Percentiles rank a stretch among this genome's conserved stretches.
Evolutionary conservation across 2,888 invertebrate species (phyloP).

Genomic region (Penaeus monodon): DNA sequence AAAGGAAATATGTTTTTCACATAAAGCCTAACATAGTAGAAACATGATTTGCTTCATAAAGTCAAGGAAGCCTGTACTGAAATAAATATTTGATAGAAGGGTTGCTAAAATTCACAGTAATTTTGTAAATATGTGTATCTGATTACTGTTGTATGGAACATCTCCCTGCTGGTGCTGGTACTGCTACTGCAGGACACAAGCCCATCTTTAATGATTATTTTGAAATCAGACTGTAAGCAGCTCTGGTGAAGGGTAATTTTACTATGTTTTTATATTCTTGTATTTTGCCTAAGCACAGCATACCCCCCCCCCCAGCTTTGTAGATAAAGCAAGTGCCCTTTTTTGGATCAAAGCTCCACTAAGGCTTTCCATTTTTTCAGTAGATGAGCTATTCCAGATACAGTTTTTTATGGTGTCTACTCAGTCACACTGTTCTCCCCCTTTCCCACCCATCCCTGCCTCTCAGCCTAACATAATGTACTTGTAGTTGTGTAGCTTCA

Average conservation of each 20-base stretch:
- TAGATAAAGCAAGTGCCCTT: slow-evolving; percentile 17
- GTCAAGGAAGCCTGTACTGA: no score
- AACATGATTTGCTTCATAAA: no score
- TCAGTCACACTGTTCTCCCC: slow-evolving; percentile 12
- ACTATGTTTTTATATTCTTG: not conserved
- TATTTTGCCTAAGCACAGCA: slow-evolving; percentile 15
- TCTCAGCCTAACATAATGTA: slow-evolving; percentile 7
- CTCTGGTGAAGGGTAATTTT: not conserved
- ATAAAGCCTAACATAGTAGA: no score
- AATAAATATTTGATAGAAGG: no score
- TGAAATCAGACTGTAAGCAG: slow-evolving; percentile 45
- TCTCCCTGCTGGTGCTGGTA: no score
- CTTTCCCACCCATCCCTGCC: not conserved
- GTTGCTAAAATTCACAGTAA: not conserved
- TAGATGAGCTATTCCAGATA: slow-evolving; percentile 28
- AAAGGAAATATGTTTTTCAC: no score
- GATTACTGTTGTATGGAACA: no score
- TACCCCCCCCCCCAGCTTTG: slow-evolving; percentile 19
- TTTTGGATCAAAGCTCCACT: not conserved
- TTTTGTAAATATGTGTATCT: not conserved
- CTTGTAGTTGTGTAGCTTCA: slow-evolving; percentile 49
- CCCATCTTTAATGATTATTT: slow-evolving; percentile 29
- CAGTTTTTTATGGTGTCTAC: slow-evolving; percentile 9
- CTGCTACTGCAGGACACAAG: not conserved
- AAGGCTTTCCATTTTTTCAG: not conserved